A percentile compares a stretch with the other conserved stretches of the same genome.
Evolutionary conservation across 2,888 invertebrate genomes (phyloP).

Genomic region (Cryptus armator): DNA sequence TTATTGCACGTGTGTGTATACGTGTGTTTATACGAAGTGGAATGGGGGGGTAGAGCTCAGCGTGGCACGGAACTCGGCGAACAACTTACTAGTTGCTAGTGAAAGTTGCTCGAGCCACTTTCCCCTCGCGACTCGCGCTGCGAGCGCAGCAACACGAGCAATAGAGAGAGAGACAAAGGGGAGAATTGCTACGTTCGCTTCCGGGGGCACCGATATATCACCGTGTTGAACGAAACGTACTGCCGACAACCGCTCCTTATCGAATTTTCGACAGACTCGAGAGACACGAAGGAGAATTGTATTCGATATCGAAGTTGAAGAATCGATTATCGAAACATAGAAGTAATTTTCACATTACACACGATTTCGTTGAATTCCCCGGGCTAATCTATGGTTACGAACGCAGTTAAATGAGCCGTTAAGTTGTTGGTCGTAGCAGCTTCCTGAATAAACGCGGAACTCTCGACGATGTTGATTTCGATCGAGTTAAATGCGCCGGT

Average conservation of each 20-base stretch:
- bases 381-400: constrained; percentile 39
- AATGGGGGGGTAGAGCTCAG: constrained; percentile 25
- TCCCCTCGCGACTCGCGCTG: constrained; percentile 81
- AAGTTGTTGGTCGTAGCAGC: constrained; percentile 68
- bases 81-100: constrained; percentile 75
- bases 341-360: neutral
- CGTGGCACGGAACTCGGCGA: constrained; percentile 43
- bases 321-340: neutral
- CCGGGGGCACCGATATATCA: constrained; percentile 56
- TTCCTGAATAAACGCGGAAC: constrained; percentile 68
- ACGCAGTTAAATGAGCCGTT: constrained; percentile 73
- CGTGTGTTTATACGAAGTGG: neutral
- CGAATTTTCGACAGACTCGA: constrained; percentile 7
- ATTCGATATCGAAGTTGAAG: neutral
- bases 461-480: constrained; percentile 40
- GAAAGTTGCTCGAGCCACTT: constrained; percentile 84
- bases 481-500: constrained; percentile 23
- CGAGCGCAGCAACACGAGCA: constrained; percentile 49
- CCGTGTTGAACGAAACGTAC: constrained; percentile 29
- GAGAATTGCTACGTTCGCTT: constrained; percentile 58
- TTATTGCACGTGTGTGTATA: neutral
- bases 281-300: neutral
- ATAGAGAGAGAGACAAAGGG: constrained; percentile 59
- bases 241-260: constrained; percentile 16
- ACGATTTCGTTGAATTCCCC: constrained; percentile 11